phyloP scores from a whole-genome alignment of 1,140 invertebrate genomes.

The Drosophila saltans region DNA sequence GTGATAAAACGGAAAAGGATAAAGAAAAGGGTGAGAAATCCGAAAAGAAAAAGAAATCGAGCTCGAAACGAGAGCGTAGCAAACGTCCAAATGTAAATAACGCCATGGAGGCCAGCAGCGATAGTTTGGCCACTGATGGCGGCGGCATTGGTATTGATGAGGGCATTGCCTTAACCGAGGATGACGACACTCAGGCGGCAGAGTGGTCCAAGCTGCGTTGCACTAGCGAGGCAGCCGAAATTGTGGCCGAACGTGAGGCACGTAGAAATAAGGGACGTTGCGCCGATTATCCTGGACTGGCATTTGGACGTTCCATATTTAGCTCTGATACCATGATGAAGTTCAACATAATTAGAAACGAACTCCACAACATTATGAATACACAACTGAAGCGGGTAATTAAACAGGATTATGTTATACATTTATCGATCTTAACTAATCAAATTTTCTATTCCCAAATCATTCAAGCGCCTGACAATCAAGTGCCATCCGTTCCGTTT shows the following conservation, averaged over 20 bases:
- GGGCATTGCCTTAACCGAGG: conserved; percentile 84
- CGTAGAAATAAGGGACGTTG: conserved; percentile 89
- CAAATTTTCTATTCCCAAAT: conserved; percentile 35
- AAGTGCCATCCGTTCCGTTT: conserved; percentile 18
- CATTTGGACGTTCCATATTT: conserved; percentile 95
- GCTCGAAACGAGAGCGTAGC: conserved; percentile 57
- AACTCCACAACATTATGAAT: conserved; percentile 98
- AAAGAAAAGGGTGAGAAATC: conserved; percentile 55
- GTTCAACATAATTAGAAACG: conserved; percentile 97
- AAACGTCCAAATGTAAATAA: conserved; percentile 52
- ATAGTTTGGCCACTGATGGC: conserved; percentile 84
- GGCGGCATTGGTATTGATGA: conserved; percentile 83
- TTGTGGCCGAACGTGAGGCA: conserved; percentile 92
- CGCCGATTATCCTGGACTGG: conserved; percentile 95
- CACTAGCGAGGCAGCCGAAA: conserved; percentile 93
- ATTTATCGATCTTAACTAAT: conserved; percentile 48
- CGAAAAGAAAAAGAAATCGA: conserved; percentile 67
- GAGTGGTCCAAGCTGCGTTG: conserved; percentile 92
- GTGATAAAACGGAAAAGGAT: conserved; percentile 49
- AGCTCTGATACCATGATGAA: conserved; percentile 99
- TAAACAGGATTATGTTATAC: conserved; percentile 24
- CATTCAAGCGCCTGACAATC: conserved; percentile 45
- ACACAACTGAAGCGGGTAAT: conserved; percentile 97
- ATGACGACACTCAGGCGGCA: conserved; percentile 89
- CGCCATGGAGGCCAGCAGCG: conserved; percentile 66